phyloP scores from a whole-genome alignment of 2,797 vertebrate species.

The Clamator glandarius region DNA sequence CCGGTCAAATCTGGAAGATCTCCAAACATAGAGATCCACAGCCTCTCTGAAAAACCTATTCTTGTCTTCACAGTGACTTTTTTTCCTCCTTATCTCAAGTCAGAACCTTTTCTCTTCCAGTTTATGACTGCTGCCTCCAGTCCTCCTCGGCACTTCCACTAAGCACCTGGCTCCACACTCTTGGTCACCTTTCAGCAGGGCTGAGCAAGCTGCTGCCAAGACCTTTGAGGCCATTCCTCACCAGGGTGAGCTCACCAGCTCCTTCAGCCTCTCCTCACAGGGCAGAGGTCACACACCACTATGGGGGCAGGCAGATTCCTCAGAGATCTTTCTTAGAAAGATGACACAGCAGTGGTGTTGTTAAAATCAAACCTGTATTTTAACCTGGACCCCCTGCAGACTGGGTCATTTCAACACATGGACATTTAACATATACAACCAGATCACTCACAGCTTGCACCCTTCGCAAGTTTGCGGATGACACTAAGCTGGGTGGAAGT shows the following conservation, averaged over 20 bases:
- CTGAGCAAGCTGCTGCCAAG: fast-evolving
- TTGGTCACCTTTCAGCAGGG: fast-evolving
- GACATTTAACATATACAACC: neutral
- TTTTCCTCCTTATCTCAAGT: neutral
- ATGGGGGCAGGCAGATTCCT: neutral
- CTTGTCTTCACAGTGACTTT: neutral
- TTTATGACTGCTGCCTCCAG: too few species aligned
- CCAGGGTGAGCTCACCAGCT: neutral
- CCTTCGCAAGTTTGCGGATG: too few species aligned
- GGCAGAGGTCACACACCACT: fast-evolving
- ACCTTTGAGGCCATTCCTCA: neutral
- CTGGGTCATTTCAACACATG: neutral
- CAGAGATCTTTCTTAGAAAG: neutral
- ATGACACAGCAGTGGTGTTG: too few species aligned
- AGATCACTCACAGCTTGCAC: fast-evolving
- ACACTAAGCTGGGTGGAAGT: too few species aligned
- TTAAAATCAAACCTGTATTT: fast-evolving
- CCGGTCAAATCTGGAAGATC: neutral
- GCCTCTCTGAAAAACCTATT: neutral
- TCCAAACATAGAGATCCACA: neutral
- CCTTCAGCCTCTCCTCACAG: neutral
- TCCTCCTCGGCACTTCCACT: neutral
- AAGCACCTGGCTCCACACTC: neutral
- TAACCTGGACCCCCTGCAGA: neutral
- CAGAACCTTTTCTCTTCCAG: neutral